Evolutionary conservation across 2,888 invertebrate species (phyloP), one percentile per base, ranked within the genome.

Genomic region (Thysanoteuthis rhombus): DNA sequence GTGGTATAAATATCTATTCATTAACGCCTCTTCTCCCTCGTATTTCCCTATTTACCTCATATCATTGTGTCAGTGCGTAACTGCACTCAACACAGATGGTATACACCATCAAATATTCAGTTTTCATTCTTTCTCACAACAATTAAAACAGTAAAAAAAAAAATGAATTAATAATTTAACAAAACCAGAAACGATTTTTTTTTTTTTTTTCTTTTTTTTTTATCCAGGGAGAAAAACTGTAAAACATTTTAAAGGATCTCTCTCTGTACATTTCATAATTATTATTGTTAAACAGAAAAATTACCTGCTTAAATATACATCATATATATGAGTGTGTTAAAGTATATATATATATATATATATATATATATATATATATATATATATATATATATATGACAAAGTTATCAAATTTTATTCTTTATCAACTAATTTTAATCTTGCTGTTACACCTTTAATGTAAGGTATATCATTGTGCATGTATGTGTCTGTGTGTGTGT

Each of bases 341-440:
- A 2, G 32, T 42, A 16, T 32, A 16, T 32, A 16, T 90, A 3
- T 90, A 22, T 28, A 22, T 90, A 40, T 40, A 40, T 90, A 40
- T 40, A 90, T 39, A 90, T 90, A 90, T 90, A 90, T 90, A 90
- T 90, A 25, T 90, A 90, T 90, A 90, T 90, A 39, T 90, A 90
- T 90, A 90, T 90, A 90, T 90, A 90, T 39, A 90, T 90, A 90
- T 90, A 90, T 39, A 39, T 38, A n/a, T n/a, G n/a, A n/a, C 42
- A 32, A 45, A 45, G 36, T 92, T 45, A 92, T 92, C 36, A 32
- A 40, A 92, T 42, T 92, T 92, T 92, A 45, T 92, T 92, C 40
- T 45, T 40, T 45, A 92, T 45, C n/a, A n/a, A 45, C 45, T 45
- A 92, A 92, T 92, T 45, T 92, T 75, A n/a, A 75, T 75, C 75